Conservation (phyloP, 2,113 vertebrate species). For the Cephalopterus ornatus region DNA sequence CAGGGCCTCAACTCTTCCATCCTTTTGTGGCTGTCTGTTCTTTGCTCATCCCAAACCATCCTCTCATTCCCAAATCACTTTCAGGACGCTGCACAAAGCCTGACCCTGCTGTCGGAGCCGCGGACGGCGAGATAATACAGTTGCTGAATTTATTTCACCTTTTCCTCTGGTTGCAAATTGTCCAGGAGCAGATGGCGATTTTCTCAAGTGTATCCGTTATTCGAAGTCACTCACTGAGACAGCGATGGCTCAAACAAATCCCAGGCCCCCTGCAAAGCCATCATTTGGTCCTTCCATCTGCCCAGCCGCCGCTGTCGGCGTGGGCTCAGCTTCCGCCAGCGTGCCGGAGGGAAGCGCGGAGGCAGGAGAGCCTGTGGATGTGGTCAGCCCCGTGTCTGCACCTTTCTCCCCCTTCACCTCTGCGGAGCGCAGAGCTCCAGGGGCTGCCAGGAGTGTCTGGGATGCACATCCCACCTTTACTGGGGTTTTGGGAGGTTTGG, state of each 20-base stretch:
- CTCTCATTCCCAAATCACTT: neutral
- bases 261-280: constrained; percentile 61
- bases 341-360: neutral
- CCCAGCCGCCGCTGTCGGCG: neutral
- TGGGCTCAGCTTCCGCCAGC: neutral
- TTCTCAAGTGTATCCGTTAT: constrained; percentile 64
- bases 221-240: constrained; percentile 60
- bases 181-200: constrained; percentile 64
- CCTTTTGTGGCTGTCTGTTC: neutral
- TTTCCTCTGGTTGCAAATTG: constrained; percentile 38
- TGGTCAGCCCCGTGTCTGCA: neutral
- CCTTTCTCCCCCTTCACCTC: neutral
- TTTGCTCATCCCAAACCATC: neutral
- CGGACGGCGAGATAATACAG: neutral
- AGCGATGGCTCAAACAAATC: constrained; percentile 58
- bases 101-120: neutral
- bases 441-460: neutral
- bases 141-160: constrained; percentile 38
- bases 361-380: neutral
- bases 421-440: accelerated
- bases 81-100: neutral
- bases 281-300: constrained; percentile 62
- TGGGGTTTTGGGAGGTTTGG: neutral
- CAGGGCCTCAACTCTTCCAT: neutral
- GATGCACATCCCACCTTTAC: neutral